These are phyloP conservation scores for Campoplex capitator DNA, from an alignment of 2,888 invertebrate species.

Conservation along the genomic window DNA sequence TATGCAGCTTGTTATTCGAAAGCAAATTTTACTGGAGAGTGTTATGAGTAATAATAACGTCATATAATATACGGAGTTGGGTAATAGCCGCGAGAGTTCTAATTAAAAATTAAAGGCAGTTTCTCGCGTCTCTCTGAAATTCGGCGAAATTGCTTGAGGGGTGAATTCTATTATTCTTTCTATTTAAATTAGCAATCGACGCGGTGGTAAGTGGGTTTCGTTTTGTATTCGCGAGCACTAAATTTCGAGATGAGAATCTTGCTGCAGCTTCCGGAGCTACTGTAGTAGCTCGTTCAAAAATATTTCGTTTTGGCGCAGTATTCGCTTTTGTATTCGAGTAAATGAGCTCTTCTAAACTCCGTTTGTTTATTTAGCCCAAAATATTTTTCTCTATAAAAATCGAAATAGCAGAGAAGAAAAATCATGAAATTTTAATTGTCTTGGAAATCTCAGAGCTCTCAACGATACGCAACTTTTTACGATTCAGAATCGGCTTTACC, in stretches of 20 bases:
- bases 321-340: not conserved
- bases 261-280: not conserved
- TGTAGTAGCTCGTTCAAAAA: not conserved
- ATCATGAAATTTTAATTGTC: not conserved
- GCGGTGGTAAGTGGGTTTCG: not conserved
- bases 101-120: not conserved
- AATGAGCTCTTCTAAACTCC: no score
- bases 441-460: not conserved
- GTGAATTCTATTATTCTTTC: slow-evolving; percentile 20
- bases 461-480: not conserved
- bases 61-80: not conserved
- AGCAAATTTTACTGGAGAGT: not conserved
- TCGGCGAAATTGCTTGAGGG: not conserved
- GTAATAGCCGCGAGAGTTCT: not conserved
- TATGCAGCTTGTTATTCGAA: not conserved
- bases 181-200: slow-evolving; percentile 7
- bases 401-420: not conserved
- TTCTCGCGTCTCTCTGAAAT: not conserved
- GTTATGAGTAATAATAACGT: slow-evolving; percentile 5
- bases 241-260: slow-evolving; percentile 5
- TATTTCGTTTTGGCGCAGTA: not conserved
- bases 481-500: not conserved
- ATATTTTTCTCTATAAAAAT: not conserved
- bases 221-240: not conserved
- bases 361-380: not conserved